Evolutionary conservation across 2,888 invertebrate genomes (phyloP).

Genomic region (Volucella bombylans): DNA sequence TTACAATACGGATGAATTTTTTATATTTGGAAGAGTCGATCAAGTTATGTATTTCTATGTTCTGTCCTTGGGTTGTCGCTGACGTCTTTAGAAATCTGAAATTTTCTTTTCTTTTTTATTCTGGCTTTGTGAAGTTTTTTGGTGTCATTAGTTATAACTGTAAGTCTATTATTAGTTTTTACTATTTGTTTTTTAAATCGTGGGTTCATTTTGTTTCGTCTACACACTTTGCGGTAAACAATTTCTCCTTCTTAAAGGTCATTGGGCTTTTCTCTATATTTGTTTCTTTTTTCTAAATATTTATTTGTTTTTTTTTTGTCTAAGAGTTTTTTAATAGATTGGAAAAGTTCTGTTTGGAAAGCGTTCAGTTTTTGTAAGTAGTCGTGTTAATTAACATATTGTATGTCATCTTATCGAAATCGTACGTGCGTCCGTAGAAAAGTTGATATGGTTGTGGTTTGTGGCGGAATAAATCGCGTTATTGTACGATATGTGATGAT

Average conservation of each 20-base stretch:
- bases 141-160: slow-evolving; percentile 12
- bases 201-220: no score
- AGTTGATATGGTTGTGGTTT: slow-evolving; percentile 43
- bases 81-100: slow-evolving; percentile 10
- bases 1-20: slow-evolving; percentile 20
- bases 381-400: no score
- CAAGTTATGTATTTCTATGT: no score
- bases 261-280: slow-evolving; percentile 23
- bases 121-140: slow-evolving; percentile 23
- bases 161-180: background rate
- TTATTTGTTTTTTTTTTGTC: slow-evolving; percentile 7
- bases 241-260: slow-evolving; percentile 27
- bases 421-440: slow-evolving; percentile 31
- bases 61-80: no score
- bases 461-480: slow-evolving; percentile 52
- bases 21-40: background rate
- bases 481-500: slow-evolving; percentile 38
- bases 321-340: background rate
- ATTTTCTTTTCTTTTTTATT: slow-evolving; percentile 26
- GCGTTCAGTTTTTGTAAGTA: no score
- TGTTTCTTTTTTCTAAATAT: slow-evolving; percentile 23
- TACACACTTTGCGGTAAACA: no score
- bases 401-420: slow-evolving; percentile 14
- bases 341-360: no score
- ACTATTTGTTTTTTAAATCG: slow-evolving; percentile 18